Conservation (phyloP, 2,888 invertebrate species). For the Lycocerus yunnanus region DNA sequence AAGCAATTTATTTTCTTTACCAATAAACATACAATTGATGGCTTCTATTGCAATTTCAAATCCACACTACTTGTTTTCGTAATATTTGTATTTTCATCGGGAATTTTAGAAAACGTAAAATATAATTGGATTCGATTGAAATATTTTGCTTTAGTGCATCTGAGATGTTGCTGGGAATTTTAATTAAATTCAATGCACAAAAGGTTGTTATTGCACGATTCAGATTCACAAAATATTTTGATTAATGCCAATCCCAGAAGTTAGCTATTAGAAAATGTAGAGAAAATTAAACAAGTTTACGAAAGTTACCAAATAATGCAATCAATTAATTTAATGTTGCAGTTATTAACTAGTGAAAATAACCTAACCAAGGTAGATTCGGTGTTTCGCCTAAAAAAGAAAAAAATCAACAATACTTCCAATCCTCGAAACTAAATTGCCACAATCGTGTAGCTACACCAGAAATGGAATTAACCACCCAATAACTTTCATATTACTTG, state of each 20-base stretch:
- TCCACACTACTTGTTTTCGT: background rate
- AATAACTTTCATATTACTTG: no score
- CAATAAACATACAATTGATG: background rate
- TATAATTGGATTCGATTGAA: background rate
- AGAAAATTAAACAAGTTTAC: no score
- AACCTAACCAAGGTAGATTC: no score
- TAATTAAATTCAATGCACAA: background rate
- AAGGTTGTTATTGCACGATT: background rate
- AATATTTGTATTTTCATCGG: background rate
- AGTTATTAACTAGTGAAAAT: no score
- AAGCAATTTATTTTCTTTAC: background rate
- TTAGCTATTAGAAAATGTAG: no score
- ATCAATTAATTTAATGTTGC: no score
- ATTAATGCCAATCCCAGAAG: background rate
- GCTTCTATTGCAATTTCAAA: background rate
- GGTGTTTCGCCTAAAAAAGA: no score
- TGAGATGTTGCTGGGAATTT: background rate
- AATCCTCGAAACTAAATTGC: no score
- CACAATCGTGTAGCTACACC: no score
- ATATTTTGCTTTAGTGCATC: background rate
- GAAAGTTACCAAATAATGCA: no score
- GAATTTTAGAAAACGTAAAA: background rate
- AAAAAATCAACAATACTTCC: no score
- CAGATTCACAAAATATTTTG: background rate
- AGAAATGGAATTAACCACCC: no score